Evolutionary conservation across 2,113 vertebrate species (phyloP), one percentile per base, ranked within the genome.

Genomic region (Crocuta crocuta): DNA sequence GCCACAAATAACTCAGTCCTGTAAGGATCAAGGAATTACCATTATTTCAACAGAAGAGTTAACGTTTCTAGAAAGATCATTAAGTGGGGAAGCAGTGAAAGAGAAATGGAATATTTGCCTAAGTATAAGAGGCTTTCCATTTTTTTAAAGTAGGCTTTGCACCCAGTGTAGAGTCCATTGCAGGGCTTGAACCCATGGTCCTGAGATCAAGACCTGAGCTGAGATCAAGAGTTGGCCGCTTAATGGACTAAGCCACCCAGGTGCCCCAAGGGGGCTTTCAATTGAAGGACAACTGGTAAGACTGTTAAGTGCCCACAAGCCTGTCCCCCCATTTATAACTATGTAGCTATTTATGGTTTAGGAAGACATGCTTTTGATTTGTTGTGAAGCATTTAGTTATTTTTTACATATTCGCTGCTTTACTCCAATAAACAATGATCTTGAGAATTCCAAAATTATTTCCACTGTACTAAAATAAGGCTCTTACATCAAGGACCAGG

Each of bases 341-440:
- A 68, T 35, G 48, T 58, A 74, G 66, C 81, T 79, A 73, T 45
- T 84, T 71, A 81, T 6, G 28, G 12, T 71, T 96, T 45, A 91
- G 65, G 76, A 90, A 90, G 58, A 81, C 12, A 26, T 4, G 4
- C 63, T 94, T 95, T 95, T 12, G 33, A 83, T 92, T 35, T 89
- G 31, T 16, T 94, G 73, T 2, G 3, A 58, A 21, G 9, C 21
- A 93, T 76, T 78, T n/a, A 50, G 68, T 70, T 82, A 23, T 28
- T 50, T 63, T 28, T 13, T 93, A 89, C 66, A 80, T 24, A 35
- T 63, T 10, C 13, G 39, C 61, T 82, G 58, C 19, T 93, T 4
- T 53, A 61, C 50, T 74, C 80, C n/a, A 68, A 76, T 23, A 85
- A 85, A 71, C 71, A 55, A 31, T 45, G 43, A 88, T 97, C 96